Evolutionary conservation across 2,888 invertebrate genomes (phyloP), one percentile per base, ranked within the genome.

Genomic region (Rhaphigaster nebulosa): DNA sequence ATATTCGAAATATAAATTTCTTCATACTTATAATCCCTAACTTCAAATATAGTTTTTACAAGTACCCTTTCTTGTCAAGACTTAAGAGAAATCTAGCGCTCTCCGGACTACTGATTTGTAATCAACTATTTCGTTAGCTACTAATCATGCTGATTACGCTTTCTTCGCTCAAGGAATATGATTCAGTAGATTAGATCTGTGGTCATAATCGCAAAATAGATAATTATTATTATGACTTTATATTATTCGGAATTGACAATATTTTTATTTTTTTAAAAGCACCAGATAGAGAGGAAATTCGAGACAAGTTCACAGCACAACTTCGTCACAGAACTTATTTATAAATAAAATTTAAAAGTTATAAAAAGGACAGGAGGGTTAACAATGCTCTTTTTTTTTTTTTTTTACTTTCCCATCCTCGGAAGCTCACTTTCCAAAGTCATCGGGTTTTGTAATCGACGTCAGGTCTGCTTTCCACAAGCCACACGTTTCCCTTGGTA

Each of bases 361-460:
- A 34, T 34, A 15, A 15, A 34, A 34, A 70, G 1, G 10, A 38
- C 8, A 38, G 6, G 10, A 20, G 38, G 1, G 34, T 76, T 38
- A 20, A 76, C 38, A 76, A 23, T 34, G 5, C 10, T 76, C 23
- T 56, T 56, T 23, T 56, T 26, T 60, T n/a, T 60, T 60, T 60
- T n/a, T n/a, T 15, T 34, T 4, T 34, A 76, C 38, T 76, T 76
- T 76, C 34, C 38, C 34, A 38, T 76, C 34, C 38, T 76, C 34
- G 20, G n/a, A 84, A 50, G 45, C n/a, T 84, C 45, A 84, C 84
- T 50, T 50, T 45, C 84, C 84, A 41, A 38, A 84, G 26, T 84
- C 45, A 50, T 84, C 38, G 84, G 45, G 84, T 84, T 84, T 84
- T 84, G 84, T 84, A 84, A 84, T 50, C 6, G 45, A n/a, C 45